A percentile compares a stretch with the other conserved stretches of the same genome.
Conservation (phyloP, 2,113 vertebrate genomes). For the Origma solitaria region DNA sequence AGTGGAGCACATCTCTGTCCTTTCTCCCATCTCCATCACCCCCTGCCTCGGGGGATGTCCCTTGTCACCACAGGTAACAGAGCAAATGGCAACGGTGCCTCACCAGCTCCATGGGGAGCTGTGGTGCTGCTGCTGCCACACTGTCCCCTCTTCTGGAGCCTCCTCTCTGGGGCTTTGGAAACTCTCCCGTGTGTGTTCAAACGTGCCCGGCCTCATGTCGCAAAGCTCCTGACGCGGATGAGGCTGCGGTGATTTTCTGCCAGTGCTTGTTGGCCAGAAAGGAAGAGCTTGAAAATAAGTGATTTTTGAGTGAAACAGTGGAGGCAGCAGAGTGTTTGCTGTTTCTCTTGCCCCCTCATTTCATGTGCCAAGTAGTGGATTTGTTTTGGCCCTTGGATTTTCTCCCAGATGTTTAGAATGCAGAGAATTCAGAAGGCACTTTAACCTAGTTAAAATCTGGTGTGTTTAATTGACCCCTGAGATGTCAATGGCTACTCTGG, state of each 20-base stretch:
- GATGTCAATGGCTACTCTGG: neutral
- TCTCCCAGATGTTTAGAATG: neutral
- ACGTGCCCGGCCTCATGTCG: fast-evolving
- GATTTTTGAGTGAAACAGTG: neutral
- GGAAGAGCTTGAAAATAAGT: neutral
- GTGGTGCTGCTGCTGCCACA: neutral
- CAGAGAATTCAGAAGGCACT: neutral
- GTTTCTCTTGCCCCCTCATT: neutral
- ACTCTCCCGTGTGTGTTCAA: neutral
- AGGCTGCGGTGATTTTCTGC: neutral
- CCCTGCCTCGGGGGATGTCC: neutral
- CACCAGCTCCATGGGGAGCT: fast-evolving
- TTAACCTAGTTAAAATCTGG: neutral
- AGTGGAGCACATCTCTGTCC: neutral
- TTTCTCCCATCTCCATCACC: neutral
- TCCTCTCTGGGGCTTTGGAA: neutral
- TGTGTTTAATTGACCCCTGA: neutral
- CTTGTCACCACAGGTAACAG: neutral
- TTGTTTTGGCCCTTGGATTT: neutral
- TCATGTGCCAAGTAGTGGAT: neutral
- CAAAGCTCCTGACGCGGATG: neutral
- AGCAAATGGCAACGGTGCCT: neutral
- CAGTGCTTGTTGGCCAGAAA: neutral
- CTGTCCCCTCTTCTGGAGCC: neutral
- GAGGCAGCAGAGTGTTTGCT: neutral